These are phyloP conservation scores for Phania funesta DNA, from an alignment of 2,888 invertebrate genomes.

Conservation along the genomic window DNA sequence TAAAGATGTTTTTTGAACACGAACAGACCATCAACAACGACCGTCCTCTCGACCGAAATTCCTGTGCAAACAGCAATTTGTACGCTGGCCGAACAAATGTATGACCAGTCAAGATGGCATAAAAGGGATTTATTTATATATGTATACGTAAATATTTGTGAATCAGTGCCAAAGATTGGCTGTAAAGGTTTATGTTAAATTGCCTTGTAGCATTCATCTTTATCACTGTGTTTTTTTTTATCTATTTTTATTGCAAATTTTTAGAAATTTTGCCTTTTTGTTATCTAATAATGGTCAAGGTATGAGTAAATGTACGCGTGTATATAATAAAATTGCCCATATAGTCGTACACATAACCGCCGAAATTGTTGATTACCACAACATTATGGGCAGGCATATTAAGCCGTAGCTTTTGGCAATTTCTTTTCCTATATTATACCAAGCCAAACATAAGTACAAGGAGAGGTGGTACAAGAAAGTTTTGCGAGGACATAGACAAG, in stretches of 20 bases:
- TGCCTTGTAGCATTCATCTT: neutral
- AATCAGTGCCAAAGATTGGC: neutral
- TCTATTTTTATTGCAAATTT: constrained; percentile 6
- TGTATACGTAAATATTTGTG: neutral
- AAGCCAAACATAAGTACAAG: neutral
- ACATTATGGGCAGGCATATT: neutral
- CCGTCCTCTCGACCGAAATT: too few species aligned
- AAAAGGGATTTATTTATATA: too few species aligned
- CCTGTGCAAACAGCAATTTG: too few species aligned
- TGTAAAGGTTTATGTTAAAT: neutral
- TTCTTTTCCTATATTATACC: neutral
- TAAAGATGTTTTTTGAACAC: too few species aligned
- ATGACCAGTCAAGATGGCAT: too few species aligned
- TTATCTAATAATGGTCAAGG: neutral
- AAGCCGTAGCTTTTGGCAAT: neutral
- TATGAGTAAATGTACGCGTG: constrained; percentile 4
- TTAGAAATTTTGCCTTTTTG: neutral
- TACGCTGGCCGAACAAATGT: too few species aligned
- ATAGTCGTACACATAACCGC: neutral
- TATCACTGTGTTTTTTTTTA: neutral
- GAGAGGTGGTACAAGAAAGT: neutral
- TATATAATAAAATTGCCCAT: neutral
- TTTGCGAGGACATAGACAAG: neutral
- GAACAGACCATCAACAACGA: too few species aligned
- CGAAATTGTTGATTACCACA: neutral